Percentiles rank a stretch among this genome's conserved stretches.
Conservation (phyloP, 2,113 vertebrate genomes). For the Dolichallabes microphthalmus region DNA sequence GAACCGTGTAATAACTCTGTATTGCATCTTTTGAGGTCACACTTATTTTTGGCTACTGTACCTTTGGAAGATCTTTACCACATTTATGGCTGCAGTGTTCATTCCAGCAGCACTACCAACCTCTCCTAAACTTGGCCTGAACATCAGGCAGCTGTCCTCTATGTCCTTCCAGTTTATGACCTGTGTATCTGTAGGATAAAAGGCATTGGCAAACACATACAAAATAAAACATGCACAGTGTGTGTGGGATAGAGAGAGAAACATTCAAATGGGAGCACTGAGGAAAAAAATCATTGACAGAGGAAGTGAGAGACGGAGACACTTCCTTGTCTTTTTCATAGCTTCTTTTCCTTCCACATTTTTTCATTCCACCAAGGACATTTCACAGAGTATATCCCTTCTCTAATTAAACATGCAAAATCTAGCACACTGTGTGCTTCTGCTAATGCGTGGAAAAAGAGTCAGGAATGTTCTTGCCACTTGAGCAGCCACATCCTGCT, state of each 20-base stretch:
- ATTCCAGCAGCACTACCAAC: background rate
- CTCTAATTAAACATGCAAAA: slow-evolving; percentile 57
- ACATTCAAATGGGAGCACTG: background rate
- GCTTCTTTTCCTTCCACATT: slow-evolving; percentile 11
- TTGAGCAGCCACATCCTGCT: slow-evolving; percentile 7
- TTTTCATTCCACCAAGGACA: slow-evolving; percentile 14
- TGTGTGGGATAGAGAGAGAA: background rate
- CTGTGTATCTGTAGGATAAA: slow-evolving; percentile 5
- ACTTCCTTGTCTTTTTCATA: slow-evolving; percentile 25
- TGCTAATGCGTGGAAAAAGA: slow-evolving; percentile 46
- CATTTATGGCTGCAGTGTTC: slow-evolving; percentile 6
- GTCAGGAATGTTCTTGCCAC: slow-evolving; percentile 34
- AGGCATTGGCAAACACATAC: slow-evolving; percentile 17
- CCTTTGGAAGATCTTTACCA: background rate
- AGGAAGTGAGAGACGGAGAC: slow-evolving; percentile 2
- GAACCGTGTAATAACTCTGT: background rate
- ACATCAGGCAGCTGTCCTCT: slow-evolving; percentile 32
- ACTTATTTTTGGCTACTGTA: background rate
- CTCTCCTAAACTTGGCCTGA: slow-evolving; percentile 10
- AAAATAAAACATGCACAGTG: background rate
- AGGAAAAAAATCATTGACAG: background rate
- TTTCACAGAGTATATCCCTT: slow-evolving; percentile 48
- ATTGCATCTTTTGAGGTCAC: background rate
- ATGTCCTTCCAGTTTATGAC: slow-evolving; percentile 38
- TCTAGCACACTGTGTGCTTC: slow-evolving; percentile 47